phyloP scores from a whole-genome alignment of 2,113 vertebrate species.

The Calidris pugnax region DNA sequence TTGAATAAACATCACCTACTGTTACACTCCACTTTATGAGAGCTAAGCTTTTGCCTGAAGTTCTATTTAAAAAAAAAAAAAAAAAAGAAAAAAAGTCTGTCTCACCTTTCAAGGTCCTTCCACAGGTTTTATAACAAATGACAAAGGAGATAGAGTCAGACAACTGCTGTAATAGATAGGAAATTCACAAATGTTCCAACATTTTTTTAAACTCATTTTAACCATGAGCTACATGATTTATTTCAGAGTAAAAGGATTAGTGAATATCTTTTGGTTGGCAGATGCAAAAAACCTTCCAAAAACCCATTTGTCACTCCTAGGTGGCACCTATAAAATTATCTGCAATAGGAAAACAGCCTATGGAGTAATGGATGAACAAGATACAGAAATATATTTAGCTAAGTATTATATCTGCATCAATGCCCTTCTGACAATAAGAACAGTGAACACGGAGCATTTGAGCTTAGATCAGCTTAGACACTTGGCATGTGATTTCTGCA shows the following conservation, averaged over 20 bases:
- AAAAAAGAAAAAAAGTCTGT: background rate
- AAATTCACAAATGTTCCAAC: background rate
- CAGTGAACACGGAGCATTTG: background rate
- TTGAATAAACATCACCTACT: background rate
- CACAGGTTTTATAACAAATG: background rate
- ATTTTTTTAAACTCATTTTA: conserved; percentile 1
- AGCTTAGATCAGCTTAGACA: background rate
- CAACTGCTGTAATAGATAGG: background rate
- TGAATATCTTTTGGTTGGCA: background rate
- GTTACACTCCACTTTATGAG: background rate
- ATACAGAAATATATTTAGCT: background rate
- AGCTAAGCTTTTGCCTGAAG: conserved; percentile 16
- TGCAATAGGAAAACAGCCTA: background rate
- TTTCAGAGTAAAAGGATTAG: background rate
- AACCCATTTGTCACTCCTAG: background rate
- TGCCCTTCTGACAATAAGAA: background rate
- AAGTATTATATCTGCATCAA: background rate
- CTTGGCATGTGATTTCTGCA: background rate
- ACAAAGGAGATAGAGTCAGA: background rate
- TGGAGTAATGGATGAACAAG: background rate
- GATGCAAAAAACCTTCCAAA: background rate
- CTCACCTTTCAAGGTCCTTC: conserved; percentile 19
- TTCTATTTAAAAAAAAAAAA: too few relatives aligned
- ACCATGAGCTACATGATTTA: background rate
- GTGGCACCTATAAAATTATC: background rate